Base-by-base conservation (phyloP, 2,113 vertebrate genomes). In the Aphelocoma coerulescens region DNA sequence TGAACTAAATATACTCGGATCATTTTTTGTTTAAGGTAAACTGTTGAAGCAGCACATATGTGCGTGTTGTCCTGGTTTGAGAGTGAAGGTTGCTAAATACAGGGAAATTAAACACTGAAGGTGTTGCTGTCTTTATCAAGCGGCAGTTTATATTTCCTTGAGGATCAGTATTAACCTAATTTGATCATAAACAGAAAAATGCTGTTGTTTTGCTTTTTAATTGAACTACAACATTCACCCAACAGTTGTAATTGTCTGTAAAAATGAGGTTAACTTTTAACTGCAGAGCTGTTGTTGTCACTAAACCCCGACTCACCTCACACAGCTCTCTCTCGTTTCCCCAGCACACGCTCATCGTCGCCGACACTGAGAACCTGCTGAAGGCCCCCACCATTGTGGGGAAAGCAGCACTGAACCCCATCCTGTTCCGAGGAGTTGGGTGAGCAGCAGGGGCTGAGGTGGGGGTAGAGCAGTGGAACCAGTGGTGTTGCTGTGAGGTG, bases 341-440 rank as follows among this genome's bases (percentile, higher is more conserved):
- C 73, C 85, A 99, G 99, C 99, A 99, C 87, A 99, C 99, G 0
- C 96, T 99, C 81, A 98, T 99, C 2, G 99, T 99, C 5, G 99
- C 99, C 0, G 99, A 99, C 59, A 95, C 98, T 1, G 99, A 99
- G 93, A 99, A 99, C 85, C 98, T 99, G n/a, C 98, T 99, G 85
- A 99, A 99, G 97, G 99, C 99, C 43, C 98, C 99, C 3, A 99
- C 99, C 59, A 99, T 99, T 9, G 99, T 99, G 44, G 99, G 99
- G 44, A 99, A 98, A 24, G 97, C 98, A 7, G 97, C 98, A 1
- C 98, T 98, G 49, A 99, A 98, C 76, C 99, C 99, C 49, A 98
- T 99, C 92, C 98, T 99, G 33, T 99, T 99, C 95, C 98, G 99
- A 91, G 99, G 99, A 67, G 99, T 99, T 24, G 99, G 99, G 99